Base-by-base conservation (phyloP, 2,797 vertebrate genomes). In the Loris lydekkerianus region DNA sequence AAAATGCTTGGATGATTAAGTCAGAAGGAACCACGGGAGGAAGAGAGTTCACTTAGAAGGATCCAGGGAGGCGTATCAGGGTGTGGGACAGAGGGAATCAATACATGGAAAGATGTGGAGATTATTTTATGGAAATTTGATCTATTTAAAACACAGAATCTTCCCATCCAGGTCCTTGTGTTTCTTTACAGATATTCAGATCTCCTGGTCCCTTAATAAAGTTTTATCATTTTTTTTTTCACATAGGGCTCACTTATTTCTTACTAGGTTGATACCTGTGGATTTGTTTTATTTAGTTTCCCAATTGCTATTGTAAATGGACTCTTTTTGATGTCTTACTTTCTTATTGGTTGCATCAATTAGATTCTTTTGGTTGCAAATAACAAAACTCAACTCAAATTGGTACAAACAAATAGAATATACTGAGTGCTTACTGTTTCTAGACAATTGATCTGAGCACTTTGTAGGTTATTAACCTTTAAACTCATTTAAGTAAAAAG, bases 181-280 rank as follows among this genome's bases (percentile, higher is more conserved):
- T 95, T 56, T 83, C 69, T 92, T 84, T 93, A 69, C 56, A 93
- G 63, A 85, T 63, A 56, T 21, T 83, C 65, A 49, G 20, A 53
- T 78, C 29, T 90, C 91, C 46, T 89, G n/a, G 5, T 67, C 4
- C 34, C 70, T 83, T 70, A 77, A 49, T 67, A 83, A 90, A 7
- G 13, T 73, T 67, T 75, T 65, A 34, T 81, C 18, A 76, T 76
- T 76, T 88, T 91, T 78, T 53, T 78, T 53, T 87, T 75, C 53
- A 82, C 5, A 34, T 49, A 21, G 21, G 43, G 31, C 37, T 37
- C 72, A 86, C 73, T 69, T 82, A 81, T 49, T 85, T 91, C 83
- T 91, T 34, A 53, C 56, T 63, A 58, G 58, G 15, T 67, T 27
- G 81, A 49, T 77, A 34, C 0, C 5, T 70, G 21, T 27, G 9